Conservation (phyloP, 2,113 vertebrate genomes). For the Grallaria varia region DNA sequence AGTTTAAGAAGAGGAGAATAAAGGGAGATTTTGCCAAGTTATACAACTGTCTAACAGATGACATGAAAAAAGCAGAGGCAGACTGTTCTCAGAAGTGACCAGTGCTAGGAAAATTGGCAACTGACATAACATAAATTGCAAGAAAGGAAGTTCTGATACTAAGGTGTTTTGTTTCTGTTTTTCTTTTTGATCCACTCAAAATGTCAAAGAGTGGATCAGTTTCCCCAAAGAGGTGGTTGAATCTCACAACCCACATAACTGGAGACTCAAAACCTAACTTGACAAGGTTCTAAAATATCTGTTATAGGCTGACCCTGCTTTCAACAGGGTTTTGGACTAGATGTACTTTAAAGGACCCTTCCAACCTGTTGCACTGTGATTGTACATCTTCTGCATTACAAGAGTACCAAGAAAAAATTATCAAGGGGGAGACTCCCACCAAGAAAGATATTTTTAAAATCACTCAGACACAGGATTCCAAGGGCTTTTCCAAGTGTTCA, state of each 20-base stretch:
- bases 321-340: not conserved
- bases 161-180: too few relatives aligned
- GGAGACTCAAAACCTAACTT: not conserved
- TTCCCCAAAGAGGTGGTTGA: not conserved
- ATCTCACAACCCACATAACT: not conserved
- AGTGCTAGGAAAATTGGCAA: not conserved
- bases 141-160: not conserved
- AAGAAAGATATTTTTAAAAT: not conserved
- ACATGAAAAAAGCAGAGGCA: not conserved
- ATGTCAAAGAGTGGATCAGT: not conserved
- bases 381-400: not conserved
- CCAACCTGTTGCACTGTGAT: not conserved
- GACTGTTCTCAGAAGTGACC: not conserved
- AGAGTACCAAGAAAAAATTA: not conserved
- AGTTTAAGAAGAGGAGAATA: not conserved
- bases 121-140: not conserved
- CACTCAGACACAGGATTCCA: not conserved
- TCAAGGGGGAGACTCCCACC: not conserved
- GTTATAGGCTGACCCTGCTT: not conserved
- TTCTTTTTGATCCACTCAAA: too few relatives aligned
- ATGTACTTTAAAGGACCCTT: not conserved
- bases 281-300: not conserved
- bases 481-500: not conserved
- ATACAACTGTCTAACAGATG: not conserved
- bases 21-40: not conserved